Evolutionary conservation across 2,888 invertebrate species (phyloP), one percentile per base, ranked within the genome.

Genomic region (Phyto melanocephala): DNA sequence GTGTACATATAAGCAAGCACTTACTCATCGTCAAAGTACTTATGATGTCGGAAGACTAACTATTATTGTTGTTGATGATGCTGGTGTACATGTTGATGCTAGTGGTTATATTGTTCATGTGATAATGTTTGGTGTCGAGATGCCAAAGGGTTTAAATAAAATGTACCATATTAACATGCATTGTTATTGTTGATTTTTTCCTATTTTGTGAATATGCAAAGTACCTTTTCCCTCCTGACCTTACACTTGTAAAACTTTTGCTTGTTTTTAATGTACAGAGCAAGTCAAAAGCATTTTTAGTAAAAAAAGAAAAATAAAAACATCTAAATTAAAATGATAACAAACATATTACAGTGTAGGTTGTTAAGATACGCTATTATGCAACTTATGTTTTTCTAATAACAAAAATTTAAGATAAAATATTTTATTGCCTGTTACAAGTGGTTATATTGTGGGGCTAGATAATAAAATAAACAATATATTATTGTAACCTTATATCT

Each of bases 121-220:
- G 67, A 60, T 67, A 68, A 17, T 78, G 35, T 37, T 78, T 71
- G 65, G 47, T 75, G 80, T 70, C 75, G 62, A 58, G 52, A 74
- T 78, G 77, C 77, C 77, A 78, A 77, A 78, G 77, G 77, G 72
- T 62, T 80, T 76, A 52, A 70, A 77, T 74, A 74, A 72, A 81
- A 78, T 72, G 50, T 62, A 62, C 45, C 67, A 50, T 67, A 72
- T 81, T 67, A 77, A 77, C 71, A 72, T 71, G 65, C 58, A 71
- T 76, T 74, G 71, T 80, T 76, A 67, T 77, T 68, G 60, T 68
- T 60, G 15, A 47, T 45, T 63, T 52, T 67, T 54, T 62, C 35
- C 58, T 80, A 35, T 68, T 67, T 72, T 67, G 37, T 50, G 52
- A 71, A 22, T 71, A 76, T 71, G 70, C 65, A 80, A 76, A 76